Base-by-base conservation (phyloP, 2,113 vertebrate genomes). In the Falcunculus frontatus region DNA sequence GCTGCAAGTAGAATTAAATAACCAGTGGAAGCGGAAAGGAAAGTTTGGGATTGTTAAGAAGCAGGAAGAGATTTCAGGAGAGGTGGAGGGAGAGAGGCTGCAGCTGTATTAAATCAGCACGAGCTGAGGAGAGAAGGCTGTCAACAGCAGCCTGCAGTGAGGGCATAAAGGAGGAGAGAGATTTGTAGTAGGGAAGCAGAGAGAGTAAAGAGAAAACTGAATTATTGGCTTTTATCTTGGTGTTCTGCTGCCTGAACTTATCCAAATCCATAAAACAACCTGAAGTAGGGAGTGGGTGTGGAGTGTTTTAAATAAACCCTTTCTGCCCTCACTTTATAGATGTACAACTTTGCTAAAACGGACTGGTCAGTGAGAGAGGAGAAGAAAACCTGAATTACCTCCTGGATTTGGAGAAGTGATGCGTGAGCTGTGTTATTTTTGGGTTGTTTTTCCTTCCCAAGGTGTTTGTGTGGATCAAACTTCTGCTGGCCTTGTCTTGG, bases 371-470 rank as follows among this genome's bases (percentile, higher is more conserved):
- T 5, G 69, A 79, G 53, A 23, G 26, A 27, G 53, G 41, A 33
- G 59, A 53, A 18, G 22, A 10, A 67, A 74, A 23, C 14, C 59
- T 59, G 67, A 55, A 67, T 26, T 64, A 1, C 5, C 14, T 25
- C 4, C 26, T 25, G 46, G n/a, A 9, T 60, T 12, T 29, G 37
- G 60, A 37, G 57, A n/a, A 60, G 46, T 7, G 70, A 17, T 15
- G 13, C 3, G 20, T 25, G 30, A 72, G 13, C 33, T 0, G 3
- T 12, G 26, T 7, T 25, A 1, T 1, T 35, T 44, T 30, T 5
- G 29, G 3, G 5, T 30, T 41, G 2, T 19, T 25, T 78, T 35
- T 68, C 49, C 65, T 30, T 5, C 27, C 11, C 7, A 35, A 3
- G 0, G 0, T 9, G 8, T 41, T 72, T 23, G 10, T 23, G 67